Base-by-base conservation (phyloP, 2,888 invertebrate species). In the Ophion costatus region DNA sequence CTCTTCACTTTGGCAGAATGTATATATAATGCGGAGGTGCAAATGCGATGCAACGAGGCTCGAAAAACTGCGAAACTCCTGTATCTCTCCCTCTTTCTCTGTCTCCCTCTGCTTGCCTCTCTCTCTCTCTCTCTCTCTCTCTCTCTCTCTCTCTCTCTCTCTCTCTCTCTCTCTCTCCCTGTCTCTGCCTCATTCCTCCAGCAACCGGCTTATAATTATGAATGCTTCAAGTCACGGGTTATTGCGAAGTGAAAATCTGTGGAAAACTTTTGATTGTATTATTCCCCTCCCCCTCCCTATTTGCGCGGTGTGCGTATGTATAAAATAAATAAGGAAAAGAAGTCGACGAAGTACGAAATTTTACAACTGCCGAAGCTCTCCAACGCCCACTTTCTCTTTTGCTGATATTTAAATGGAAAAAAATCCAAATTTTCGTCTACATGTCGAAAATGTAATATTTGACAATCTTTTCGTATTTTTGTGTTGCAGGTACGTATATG, bases 401-500 rank as follows among this genome's bases (percentile, higher is more conserved):
- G 38, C 38, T 38, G 38, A 76, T 57, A 33, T 75, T 66, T 20
- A 70, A 59, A 57, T 20, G n/a, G 3, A 22, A 20, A 11, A n/a
- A 22, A 63, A 67, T 76, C 33, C 4, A 4, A 2, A 29, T 29
- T 29, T 29, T 42, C 29, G 33, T 10, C 22, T 33, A 59, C 33
- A 45, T 24, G 20, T n/a, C 56, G 64, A 24, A 38, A 66, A 22
- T 83, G n/a, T 66, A 22, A 5, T 64, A 80, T 29, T 73, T 42
- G 11, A 14, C 24, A 11, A 20, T 20, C 17, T 73, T 59, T 33
- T 70, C 0, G 14, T 76, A 42, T 79, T 80, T 90, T 88, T 90
- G 84, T 91, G 92, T 92, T 92, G 29, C 92, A 92, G 92, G 92
- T 92, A 92, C 90, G 92, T 92, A 91, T 92, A 90, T 80, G 24